These are phyloP conservation scores for Tetrapedia diversipes DNA, from an alignment of 2,888 invertebrate species.

Conservation along the genomic window DNA sequence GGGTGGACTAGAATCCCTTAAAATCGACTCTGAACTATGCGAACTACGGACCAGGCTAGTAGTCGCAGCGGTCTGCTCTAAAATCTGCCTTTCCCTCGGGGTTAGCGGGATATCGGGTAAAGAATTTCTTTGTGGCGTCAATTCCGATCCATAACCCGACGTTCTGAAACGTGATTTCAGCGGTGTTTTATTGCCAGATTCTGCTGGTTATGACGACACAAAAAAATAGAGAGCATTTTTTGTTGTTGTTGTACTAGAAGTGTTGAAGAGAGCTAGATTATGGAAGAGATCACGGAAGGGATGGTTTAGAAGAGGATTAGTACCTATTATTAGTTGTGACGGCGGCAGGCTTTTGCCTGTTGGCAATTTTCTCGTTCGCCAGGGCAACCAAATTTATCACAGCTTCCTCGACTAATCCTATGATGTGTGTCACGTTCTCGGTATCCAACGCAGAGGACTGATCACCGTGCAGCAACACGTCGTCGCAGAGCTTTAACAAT, in stretches of 20 bases:
- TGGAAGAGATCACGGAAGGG: no score
- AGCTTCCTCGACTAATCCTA: slow-evolving; percentile 89
- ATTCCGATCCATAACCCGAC: slow-evolving; percentile 80
- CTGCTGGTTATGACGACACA: slow-evolving; percentile 30
- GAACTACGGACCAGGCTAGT: slow-evolving; percentile 88
- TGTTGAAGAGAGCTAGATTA: neutral
- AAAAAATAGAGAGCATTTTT: slow-evolving; percentile 24
- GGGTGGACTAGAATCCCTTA: slow-evolving; percentile 88
- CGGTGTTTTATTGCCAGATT: slow-evolving; percentile 21
- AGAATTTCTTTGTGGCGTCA: slow-evolving; percentile 86
- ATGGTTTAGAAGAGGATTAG: neutral
- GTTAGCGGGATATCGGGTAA: slow-evolving; percentile 92
- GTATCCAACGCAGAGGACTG: slow-evolving; percentile 86
- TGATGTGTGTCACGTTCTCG: slow-evolving; percentile 88
- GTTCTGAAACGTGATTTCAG: slow-evolving; percentile 71
- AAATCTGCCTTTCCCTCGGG: slow-evolving; percentile 89
- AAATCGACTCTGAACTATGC: slow-evolving; percentile 92
- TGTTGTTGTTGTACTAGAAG: neutral
- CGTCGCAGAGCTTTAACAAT: slow-evolving; percentile 94
- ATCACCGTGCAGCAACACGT: slow-evolving; percentile 91
- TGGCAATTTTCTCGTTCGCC: slow-evolving; percentile 92
- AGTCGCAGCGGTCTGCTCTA: slow-evolving; percentile 85
- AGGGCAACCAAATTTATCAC: slow-evolving; percentile 90
- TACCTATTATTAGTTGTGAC: slow-evolving; percentile 79
- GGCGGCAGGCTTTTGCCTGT: slow-evolving; percentile 83